Evolutionary conservation across 2,797 vertebrate species (phyloP), one percentile per base, ranked within the genome.

Genomic region (Aldrovandia affinis): DNA sequence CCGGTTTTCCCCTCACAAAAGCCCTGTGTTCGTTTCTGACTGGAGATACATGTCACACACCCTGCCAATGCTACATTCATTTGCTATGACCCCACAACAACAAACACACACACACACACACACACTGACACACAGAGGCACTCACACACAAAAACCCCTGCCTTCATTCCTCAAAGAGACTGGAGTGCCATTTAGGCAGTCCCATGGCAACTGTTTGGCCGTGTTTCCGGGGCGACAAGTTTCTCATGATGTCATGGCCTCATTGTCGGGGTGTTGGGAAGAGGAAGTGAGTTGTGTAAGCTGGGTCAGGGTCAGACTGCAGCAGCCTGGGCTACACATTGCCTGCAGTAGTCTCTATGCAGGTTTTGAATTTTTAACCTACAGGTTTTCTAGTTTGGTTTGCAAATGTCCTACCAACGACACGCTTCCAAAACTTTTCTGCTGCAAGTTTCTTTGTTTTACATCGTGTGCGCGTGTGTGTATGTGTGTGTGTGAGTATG

Each of bases 201-300:
- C 88, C 94, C 94, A 93, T 95, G 92, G 93, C 93, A 95, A 95
- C 95, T 87, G 88, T 55, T 73, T 78, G 85, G 84, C 86, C 91
- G 86, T 91, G 91, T 93, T 91, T 91, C 91, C 84, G 73, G 87
- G 87, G 89, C 89, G 86, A 88, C 91, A 85, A 92, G 89, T 95
- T 96, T 96, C 94, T 95, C 94, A 95, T 96, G 94, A 96, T 94
- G 94, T 95, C 94, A 94, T 44, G 28, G 77, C 47, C 28, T n/a
- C 20, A 25, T 77, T 77, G 73, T 77, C 47, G 39, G 73, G 42
- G 68, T 77, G 7, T 28, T 47, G 42, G 5, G 42, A 44, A 47
- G 73, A 77, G 73, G 73, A 77, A 77, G 42, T 77, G 42, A n/a
- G 73, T 42, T 77, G 39, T 77, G 73, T 47, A 3, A 44, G 1